Evolutionary conservation across 2,113 vertebrate species (phyloP).

Genomic region (Ageneiosus marmoratus): DNA sequence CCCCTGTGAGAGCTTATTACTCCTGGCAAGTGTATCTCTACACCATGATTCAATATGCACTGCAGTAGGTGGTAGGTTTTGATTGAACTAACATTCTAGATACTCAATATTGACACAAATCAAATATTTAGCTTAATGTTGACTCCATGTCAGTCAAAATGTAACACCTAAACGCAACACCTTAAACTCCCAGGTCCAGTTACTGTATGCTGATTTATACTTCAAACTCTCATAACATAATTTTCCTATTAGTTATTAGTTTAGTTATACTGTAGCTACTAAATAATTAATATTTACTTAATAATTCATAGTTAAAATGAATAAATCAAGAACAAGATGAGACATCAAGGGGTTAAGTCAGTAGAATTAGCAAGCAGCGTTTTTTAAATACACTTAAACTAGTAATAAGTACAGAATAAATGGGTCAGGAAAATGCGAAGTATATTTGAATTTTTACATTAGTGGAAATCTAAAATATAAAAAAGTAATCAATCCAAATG

Average conservation of each 20-base stretch:
- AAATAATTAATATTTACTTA: not conserved
- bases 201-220: not conserved
- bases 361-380: not conserved
- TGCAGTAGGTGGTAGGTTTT: constrained; percentile 47
- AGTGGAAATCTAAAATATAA: not conserved
- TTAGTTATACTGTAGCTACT: not conserved
- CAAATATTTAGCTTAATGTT: constrained; percentile 60
- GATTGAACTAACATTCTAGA: constrained; percentile 48
- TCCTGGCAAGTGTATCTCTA: constrained; percentile 34
- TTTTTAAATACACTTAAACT: not conserved
- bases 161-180: not conserved
- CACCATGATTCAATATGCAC: constrained; percentile 56
- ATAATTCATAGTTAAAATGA: not conserved
- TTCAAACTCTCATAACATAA: not conserved
- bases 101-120: constrained; percentile 53
- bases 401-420: not conserved
- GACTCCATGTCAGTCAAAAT: not conserved
- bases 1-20: constrained; percentile 41
- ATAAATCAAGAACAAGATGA: not conserved
- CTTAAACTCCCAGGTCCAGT: not conserved
- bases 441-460: not conserved
- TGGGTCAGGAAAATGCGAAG: not conserved
- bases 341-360: not conserved
- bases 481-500: not conserved
- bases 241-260: not conserved